phyloP scores from a whole-genome alignment of 2,113 vertebrate genomes.

The Manacus vitellinus region DNA sequence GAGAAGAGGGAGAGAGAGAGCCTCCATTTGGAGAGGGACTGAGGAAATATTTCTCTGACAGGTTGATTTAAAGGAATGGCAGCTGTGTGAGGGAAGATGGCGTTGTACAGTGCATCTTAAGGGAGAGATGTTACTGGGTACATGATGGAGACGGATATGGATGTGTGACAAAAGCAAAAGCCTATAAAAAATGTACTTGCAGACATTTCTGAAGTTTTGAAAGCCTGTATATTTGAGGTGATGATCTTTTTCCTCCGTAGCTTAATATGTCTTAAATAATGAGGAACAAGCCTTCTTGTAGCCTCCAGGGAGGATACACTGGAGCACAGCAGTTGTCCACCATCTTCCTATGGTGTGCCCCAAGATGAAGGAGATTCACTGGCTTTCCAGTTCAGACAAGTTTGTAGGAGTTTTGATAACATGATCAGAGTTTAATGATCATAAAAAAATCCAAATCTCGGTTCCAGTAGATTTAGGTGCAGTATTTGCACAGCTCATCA shows the following conservation, averaged over 20 bases:
- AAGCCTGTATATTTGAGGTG: neutral
- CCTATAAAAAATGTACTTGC: neutral
- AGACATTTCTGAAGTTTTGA: neutral
- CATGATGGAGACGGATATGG: neutral
- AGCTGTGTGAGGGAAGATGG: neutral
- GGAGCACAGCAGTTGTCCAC: neutral
- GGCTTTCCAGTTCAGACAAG: neutral
- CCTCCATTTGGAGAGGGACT: neutral
- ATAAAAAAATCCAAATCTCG: neutral
- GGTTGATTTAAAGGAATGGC: conserved; percentile 31
- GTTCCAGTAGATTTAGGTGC: neutral
- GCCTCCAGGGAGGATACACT: neutral
- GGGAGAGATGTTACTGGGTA: neutral
- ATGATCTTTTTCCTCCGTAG: neutral
- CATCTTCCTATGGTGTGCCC: neutral
- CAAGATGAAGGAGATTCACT: neutral
- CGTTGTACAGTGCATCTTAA: neutral
- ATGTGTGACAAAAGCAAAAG: neutral
- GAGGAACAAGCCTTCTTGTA: neutral
- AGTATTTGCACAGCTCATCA: neutral
- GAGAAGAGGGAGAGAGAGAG: neutral
- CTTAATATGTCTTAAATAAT: neutral
- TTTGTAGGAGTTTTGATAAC: neutral
- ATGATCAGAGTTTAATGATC: neutral
- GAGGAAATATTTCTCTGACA: conserved; percentile 2